A percentile compares a stretch with the other conserved stretches of the same genome.
phyloP scores from a whole-genome alignment of 2,113 vertebrate genomes.

The Pseudorectes ferrugineus region DNA sequence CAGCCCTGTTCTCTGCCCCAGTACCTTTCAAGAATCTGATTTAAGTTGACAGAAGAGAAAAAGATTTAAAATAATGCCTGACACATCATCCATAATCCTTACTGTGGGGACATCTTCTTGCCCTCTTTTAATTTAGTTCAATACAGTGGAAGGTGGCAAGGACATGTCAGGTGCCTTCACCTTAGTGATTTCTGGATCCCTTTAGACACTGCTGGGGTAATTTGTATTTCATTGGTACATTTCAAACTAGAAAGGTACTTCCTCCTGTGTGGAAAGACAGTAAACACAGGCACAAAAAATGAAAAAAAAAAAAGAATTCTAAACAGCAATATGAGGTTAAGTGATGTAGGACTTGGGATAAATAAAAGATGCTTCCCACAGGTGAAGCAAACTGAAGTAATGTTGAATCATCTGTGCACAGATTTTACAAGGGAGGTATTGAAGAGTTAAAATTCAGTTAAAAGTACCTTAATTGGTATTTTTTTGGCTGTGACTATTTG shows the following conservation, averaged over 20 bases:
- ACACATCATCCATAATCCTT: not conserved
- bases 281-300: not conserved
- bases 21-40: not conserved
- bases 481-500: not conserved
- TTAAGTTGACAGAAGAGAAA: not conserved
- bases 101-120: not conserved
- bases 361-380: not conserved
- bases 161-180: not conserved
- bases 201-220: not conserved
- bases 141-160: not conserved
- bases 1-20: not conserved
- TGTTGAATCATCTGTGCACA: constrained; percentile 4
- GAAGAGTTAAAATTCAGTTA: not conserved
- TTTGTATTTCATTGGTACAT: not conserved
- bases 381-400: constrained; percentile 5
- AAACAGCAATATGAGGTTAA: not conserved
- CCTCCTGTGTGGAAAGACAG: not conserved
- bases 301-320: not conserved
- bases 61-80: constrained; percentile 24
- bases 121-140: not conserved
- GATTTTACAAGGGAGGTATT: not conserved
- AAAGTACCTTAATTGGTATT: not conserved
- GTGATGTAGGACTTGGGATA: constrained; percentile 2
- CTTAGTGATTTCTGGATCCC: not conserved
- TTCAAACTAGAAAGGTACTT: not conserved